Base-by-base conservation (phyloP, 2,888 invertebrate genomes). In the Cantharis rufa region DNA sequence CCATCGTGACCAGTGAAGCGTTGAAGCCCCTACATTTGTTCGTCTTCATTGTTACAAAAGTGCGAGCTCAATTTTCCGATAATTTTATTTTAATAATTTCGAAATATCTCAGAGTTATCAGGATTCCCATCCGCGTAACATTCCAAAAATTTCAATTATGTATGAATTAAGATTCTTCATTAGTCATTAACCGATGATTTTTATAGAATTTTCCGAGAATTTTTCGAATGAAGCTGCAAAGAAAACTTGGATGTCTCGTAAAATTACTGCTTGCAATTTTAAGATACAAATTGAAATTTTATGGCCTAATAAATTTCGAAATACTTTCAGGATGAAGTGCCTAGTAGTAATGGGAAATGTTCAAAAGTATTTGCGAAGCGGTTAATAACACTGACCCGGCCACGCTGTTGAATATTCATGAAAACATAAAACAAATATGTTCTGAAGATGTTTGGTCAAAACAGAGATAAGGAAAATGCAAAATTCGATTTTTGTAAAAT, bases 11-110 rank as follows among this genome's bases (percentile, higher is more conserved):
- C 81, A 81, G 80, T 77, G 81, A 78, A 77, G 78, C 82, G 78
- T 82, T 77, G 77, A 82, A 80, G 75, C 80, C 81, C 80, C 79
- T 76, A 76, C 76, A 75, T 79, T 79, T 80, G 78, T 76, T 72
- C 74, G 74, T 66, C 79, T 74, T 75, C 70, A n/a, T 48, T 48
- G 48, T n/a, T 9, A 2, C 1, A 48, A 48, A 48, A n/a, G 7
- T 48, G 48, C 48, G n/a, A n/a, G 48, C 48, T 48, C 5, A 32
- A n/a, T 48, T 48, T 48, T 48, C 48, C 48, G n/a, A 48, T 48
- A 48, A 48, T n/a, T 48, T 48, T 48, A n/a, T 48, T 48, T 48
- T 48, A n/a, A 48, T n/a, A 48, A n/a, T 48, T 48, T 5, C n/a
- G n/a, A 9, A 48, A 48, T 48, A n/a, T 0, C n/a, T n/a, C n/a